Evolutionary conservation across 2,797 vertebrate species (phyloP).

Genomic region (Megaceryle alcyon): DNA sequence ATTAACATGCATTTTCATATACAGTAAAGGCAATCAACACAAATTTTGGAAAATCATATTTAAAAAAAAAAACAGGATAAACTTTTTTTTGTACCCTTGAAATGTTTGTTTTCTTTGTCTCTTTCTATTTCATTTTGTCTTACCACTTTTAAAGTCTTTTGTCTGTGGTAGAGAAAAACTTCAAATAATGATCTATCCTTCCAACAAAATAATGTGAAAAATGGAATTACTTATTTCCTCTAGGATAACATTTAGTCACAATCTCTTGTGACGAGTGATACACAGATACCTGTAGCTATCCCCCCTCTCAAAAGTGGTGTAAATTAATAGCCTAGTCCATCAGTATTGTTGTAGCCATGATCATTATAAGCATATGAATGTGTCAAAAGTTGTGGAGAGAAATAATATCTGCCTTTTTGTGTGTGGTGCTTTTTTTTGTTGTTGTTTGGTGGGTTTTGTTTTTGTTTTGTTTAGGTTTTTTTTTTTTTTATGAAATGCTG

Average conservation of each 20-base stretch:
- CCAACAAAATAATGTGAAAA: neutral
- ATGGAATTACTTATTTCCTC: neutral
- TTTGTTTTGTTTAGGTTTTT: neutral
- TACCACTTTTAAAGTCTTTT: neutral
- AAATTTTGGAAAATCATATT: neutral
- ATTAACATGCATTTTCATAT: constrained; percentile 46
- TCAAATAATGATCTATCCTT: neutral
- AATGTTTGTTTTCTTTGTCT: constrained; percentile 10
- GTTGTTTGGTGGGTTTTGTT: too few relatives aligned
- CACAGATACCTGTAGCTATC: too few relatives aligned
- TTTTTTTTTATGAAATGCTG: neutral
- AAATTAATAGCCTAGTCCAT: neutral
- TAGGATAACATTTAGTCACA: neutral
- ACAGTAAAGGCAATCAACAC: constrained; percentile 18
- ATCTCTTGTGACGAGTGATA: neutral
- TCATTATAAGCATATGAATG: neutral
- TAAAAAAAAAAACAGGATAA: neutral
- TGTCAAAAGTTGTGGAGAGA: neutral
- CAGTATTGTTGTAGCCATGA: neutral
- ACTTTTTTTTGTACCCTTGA: neutral
- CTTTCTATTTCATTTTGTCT: neutral
- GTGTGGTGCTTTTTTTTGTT: too few relatives aligned
- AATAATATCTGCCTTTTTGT: neutral
- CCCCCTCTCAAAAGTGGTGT: too few relatives aligned
- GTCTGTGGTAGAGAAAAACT: neutral